Percentiles rank a stretch among this genome's conserved stretches.
Evolutionary conservation across 2,888 invertebrate genomes (phyloP).

Genomic region (Rhagium mordax): DNA sequence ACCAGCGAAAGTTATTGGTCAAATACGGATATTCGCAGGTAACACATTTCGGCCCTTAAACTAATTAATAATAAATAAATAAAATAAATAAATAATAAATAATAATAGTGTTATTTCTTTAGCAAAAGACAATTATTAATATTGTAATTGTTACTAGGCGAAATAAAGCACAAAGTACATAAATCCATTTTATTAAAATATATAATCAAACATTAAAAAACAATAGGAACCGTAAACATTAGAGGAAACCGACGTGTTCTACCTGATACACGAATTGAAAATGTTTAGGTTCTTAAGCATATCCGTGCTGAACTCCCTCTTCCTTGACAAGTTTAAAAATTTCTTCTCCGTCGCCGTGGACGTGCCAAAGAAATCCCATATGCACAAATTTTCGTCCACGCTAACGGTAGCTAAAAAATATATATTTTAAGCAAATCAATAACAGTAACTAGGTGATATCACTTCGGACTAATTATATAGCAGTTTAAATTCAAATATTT

Average conservation of each 20-base stretch:
- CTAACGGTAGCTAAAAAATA: slow-evolving; percentile 65
- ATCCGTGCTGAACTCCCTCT: slow-evolving; percentile 11
- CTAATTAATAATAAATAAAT: no score
- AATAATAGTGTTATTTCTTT: no score
- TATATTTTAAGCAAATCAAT: background rate
- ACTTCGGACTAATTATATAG: no score
- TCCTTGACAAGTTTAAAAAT: slow-evolving; percentile 29
- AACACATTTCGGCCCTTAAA: no score
- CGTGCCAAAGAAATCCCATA: slow-evolving; percentile 67
- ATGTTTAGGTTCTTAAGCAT: slow-evolving; percentile 15
- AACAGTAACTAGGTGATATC: no score
- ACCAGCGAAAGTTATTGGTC: no score
- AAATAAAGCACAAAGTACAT: no score
- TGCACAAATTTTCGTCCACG: slow-evolving; percentile 67
- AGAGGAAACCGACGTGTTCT: background rate
- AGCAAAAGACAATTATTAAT: no score
- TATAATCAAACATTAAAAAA: slow-evolving; percentile 5
- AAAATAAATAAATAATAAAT: no score
- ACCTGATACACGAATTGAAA: slow-evolving; percentile 10
- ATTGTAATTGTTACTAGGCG: no score
- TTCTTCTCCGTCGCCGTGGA: slow-evolving; percentile 33
- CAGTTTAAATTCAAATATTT: no score
- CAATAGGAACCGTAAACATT: background rate
- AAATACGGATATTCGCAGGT: no score
- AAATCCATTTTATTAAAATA: slow-evolving; percentile 7